Conservation (phyloP, 1,140 invertebrate species). For the Reticulitermes speratus region DNA sequence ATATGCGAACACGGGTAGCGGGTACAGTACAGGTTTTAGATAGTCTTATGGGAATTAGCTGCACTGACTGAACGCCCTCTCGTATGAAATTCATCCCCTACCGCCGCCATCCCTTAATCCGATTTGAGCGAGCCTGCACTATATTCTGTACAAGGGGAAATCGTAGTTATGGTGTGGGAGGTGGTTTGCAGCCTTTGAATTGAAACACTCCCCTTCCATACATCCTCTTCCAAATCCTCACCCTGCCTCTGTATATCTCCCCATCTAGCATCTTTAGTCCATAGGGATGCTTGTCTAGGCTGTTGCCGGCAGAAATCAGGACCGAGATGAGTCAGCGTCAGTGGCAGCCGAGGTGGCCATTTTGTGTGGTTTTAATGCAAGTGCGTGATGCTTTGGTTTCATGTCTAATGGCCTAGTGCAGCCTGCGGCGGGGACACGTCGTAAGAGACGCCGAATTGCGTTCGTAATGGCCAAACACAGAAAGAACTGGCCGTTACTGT, state of each 20-base stretch:
- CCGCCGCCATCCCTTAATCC: slow-evolving; percentile 22
- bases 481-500: too few relatives aligned
- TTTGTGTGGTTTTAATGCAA: slow-evolving; percentile 11
- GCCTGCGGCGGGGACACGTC: too few relatives aligned
- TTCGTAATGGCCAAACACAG: too few relatives aligned
- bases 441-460: too few relatives aligned
- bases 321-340: background rate
- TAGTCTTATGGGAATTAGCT: slow-evolving; percentile 27
- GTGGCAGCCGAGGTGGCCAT: background rate
- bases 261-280: background rate
- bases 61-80: slow-evolving; percentile 16
- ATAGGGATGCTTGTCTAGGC: background rate
- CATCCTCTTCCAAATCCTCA: slow-evolving; percentile 7
- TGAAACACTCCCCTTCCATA: slow-evolving; percentile 7
- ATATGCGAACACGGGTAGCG: slow-evolving; percentile 12
- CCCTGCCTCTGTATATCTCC: background rate
- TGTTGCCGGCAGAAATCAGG: background rate
- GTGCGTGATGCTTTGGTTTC: background rate
- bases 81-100: slow-evolving; percentile 28
- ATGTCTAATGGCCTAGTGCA: background rate
- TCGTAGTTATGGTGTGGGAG: background rate
- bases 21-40: slow-evolving; percentile 14
- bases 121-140: slow-evolving; percentile 23
- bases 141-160: background rate
- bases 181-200: slow-evolving; percentile 15